Base-by-base conservation (phyloP, 2,888 invertebrate species). In the Tortrix viridana region DNA sequence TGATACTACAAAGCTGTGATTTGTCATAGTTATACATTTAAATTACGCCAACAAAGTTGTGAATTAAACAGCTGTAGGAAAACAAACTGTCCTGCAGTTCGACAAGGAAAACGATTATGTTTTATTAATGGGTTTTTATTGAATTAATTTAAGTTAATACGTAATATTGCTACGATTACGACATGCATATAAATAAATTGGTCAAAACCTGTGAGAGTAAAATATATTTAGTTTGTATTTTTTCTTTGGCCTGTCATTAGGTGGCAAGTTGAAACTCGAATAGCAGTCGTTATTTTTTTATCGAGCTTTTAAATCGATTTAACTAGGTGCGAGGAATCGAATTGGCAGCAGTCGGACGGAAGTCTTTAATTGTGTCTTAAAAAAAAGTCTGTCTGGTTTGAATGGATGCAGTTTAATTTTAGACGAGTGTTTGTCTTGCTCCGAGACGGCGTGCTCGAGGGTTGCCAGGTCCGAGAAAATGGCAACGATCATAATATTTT, bases 341-440 rank as follows among this genome's bases (percentile, higher is more conserved):
- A 58, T 63, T 63, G 63, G 63, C 63, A 43, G 37, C 12, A 47
- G 38, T 53, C 48, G 57, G 63, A 63, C 63, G 63, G 63, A 63
- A 63, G 57, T 63, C 32, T 58, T 63, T 63, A 47, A 63, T 44
- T 18, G 58, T 38, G 48, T 19, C 16, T 20, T 53, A 57, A 55
- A 56, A 63, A 57, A 43, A 44, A 5, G 20, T 16, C 49, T 48
- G 57, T 58, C 57, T 58, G 52, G 63, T 47, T 44, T 57, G 47
- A 58, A 58, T 48, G 63, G 58, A 63, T 53, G 58, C 52, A 52
- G 48, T 63, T 63, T 63, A 63, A 58, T 47, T 63, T 63, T 63
- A 63, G 57, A 32, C n/a, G 16, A 32, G 26, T 32, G 37, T 32
- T 49, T 23, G 50, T 20, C 19, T 19, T 18, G 37, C 50, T 50